A percentile compares a stretch with the other conserved stretches of the same genome.
phyloP scores from a whole-genome alignment of 2,888 invertebrate species.

The Macrophya alboannulata region DNA sequence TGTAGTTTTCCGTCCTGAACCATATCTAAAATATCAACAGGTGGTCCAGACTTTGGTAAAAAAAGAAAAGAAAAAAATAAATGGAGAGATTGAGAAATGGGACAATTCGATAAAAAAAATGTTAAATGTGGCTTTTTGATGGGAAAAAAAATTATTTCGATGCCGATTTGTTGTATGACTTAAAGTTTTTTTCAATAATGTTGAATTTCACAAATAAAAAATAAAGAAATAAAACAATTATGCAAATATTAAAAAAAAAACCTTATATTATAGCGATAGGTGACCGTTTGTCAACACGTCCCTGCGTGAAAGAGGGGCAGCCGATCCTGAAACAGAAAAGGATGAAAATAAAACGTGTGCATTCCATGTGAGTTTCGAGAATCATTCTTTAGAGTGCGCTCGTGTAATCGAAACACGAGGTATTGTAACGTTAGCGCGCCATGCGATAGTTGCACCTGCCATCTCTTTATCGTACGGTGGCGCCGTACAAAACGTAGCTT shows the following conservation, averaged over 20 bases:
- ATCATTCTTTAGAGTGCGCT: conserved; percentile 45
- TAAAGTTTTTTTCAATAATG: background rate
- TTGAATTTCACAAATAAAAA: background rate
- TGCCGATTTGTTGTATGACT: background rate
- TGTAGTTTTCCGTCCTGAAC: background rate
- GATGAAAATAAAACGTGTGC: conserved; percentile 50
- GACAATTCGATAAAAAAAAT: background rate
- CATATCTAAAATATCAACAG: background rate
- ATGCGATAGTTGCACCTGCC: conserved; percentile 56
- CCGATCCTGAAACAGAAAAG: conserved; percentile 40
- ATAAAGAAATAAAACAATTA: background rate
- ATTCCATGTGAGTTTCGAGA: conserved; percentile 42
- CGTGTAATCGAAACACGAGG: conserved; percentile 35
- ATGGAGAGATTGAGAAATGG: background rate
- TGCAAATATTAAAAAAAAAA: background rate
- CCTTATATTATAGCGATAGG: background rate
- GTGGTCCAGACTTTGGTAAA: background rate
- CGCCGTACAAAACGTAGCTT: conserved; percentile 65
- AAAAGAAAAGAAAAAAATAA: background rate
- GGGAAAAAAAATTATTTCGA: background rate
- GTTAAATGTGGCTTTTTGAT: background rate
- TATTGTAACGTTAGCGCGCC: conserved; percentile 1
- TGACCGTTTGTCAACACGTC: background rate
- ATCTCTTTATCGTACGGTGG: conserved; percentile 69
- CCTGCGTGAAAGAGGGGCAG: conserved; percentile 31